phyloP scores from a whole-genome alignment of 2,113 vertebrate species.

The Scophthalmus maximus region DNA sequence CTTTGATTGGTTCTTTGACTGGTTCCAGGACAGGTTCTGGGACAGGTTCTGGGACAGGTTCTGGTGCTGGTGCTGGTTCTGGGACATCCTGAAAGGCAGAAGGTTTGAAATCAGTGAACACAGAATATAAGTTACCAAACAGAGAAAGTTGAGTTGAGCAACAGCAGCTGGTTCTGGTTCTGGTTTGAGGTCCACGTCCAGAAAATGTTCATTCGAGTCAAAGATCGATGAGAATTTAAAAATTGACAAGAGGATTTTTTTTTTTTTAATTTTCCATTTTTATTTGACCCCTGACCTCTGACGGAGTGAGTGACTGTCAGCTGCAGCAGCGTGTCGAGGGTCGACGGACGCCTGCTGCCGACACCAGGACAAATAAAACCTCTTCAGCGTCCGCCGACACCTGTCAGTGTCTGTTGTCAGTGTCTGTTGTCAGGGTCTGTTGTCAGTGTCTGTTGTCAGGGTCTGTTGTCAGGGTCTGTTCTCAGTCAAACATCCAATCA shows the following conservation, averaged over 20 bases:
- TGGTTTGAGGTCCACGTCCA: no score
- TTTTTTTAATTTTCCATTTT: no score
- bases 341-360: conserved; percentile 43
- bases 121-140: no score
- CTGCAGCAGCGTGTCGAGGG: conserved; percentile 44
- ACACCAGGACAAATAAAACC: conserved; percentile 59
- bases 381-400: conserved; percentile 16
- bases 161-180: no score
- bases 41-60: not conserved
- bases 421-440: no score
- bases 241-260: no score
- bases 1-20: not conserved
- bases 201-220: no score
- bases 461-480: not conserved
- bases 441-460: not conserved
- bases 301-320: conserved; percentile 53
- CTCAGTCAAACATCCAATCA: no score
- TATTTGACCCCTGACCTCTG: no score
- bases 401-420: not conserved
- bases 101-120: not conserved
- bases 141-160: no score
- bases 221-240: no score
- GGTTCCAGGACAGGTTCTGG: not conserved
- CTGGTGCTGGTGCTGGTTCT: not conserved
- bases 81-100: conserved; percentile 21